A percentile compares a stretch with the other conserved stretches of the same genome.
Conservation (phyloP, 2,113 vertebrate species). For the Toxotes chatareus region DNA sequence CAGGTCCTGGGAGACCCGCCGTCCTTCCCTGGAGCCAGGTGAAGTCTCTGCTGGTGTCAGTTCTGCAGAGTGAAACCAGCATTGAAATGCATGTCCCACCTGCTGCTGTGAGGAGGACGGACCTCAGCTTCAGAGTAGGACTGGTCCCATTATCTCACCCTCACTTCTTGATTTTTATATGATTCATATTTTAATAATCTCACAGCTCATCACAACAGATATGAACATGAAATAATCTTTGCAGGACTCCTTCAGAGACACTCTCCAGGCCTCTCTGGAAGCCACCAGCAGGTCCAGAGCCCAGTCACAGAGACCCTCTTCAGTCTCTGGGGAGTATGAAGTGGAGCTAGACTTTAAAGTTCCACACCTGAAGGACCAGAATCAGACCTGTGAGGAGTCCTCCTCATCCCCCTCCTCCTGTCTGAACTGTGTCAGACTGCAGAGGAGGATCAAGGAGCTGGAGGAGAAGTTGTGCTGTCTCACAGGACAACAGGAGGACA, state of each 20-base stretch:
- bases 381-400: not conserved
- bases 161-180: too few relatives aligned
- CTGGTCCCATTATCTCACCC: not conserved
- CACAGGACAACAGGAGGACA: not conserved
- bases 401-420: slow-evolving; percentile 3
- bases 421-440: slow-evolving; percentile 10
- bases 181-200: too few relatives aligned
- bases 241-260: slow-evolving; percentile 44
- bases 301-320: not conserved
- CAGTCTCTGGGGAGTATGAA: not conserved
- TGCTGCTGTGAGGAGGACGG: fast-evolving
- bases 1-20: too few relatives aligned
- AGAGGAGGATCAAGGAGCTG: slow-evolving; percentile 21
- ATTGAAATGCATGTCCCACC: fast-evolving
- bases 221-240: not conserved
- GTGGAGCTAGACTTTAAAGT: not conserved
- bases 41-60: not conserved
- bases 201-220: too few relatives aligned
- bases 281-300: slow-evolving; percentile 6
- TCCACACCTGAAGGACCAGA: not conserved
- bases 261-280: slow-evolving; percentile 43
- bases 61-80: not conserved
- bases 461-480: not conserved
- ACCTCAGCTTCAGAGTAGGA: slow-evolving; percentile 27
- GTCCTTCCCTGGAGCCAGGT: slow-evolving; percentile 3